A percentile compares a stretch with the other conserved stretches of the same genome.
Evolutionary conservation across 2,888 invertebrate genomes (phyloP).

Genomic region (Epinotia ramella): DNA sequence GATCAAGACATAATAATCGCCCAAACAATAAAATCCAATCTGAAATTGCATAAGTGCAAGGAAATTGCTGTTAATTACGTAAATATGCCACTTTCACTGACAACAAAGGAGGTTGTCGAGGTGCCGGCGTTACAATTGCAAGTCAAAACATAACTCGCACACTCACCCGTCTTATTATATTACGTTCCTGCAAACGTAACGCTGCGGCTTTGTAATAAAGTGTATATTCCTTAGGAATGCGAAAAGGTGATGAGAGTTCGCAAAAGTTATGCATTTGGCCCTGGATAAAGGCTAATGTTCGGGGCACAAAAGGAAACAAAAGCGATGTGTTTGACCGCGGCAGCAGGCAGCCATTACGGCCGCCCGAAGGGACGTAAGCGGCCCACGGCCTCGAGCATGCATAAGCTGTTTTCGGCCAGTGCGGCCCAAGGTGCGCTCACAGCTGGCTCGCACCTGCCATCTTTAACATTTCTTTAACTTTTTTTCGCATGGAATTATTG

Average conservation of each 20-base stretch:
- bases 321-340: slow-evolving; percentile 58
- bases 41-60: slow-evolving; percentile 12
- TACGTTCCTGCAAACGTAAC: neutral
- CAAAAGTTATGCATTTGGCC: slow-evolving; percentile 27
- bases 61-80: slow-evolving; percentile 30
- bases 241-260: slow-evolving; percentile 17
- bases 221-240: neutral
- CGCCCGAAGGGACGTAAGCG: slow-evolving; percentile 60
- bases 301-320: slow-evolving; percentile 60
- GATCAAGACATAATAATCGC: slow-evolving; percentile 11
- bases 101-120: slow-evolving; percentile 39
- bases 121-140: slow-evolving; percentile 32
- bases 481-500: slow-evolving; percentile 83
- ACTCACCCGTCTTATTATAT: neutral
- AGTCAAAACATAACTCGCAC: slow-evolving; percentile 14
- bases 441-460: slow-evolving; percentile 83
- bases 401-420: neutral
- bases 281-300: slow-evolving; percentile 43
- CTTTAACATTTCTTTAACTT: slow-evolving; percentile 81
- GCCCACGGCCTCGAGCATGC: slow-evolving; percentile 68
- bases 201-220: neutral
- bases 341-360: slow-evolving; percentile 59
- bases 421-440: slow-evolving; percentile 79
- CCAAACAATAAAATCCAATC: slow-evolving; percentile 20
- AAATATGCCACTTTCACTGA: slow-evolving; percentile 37